phyloP scores from a whole-genome alignment of 1,140 invertebrate genomes.

The Habropoda laboriosa region DNA sequence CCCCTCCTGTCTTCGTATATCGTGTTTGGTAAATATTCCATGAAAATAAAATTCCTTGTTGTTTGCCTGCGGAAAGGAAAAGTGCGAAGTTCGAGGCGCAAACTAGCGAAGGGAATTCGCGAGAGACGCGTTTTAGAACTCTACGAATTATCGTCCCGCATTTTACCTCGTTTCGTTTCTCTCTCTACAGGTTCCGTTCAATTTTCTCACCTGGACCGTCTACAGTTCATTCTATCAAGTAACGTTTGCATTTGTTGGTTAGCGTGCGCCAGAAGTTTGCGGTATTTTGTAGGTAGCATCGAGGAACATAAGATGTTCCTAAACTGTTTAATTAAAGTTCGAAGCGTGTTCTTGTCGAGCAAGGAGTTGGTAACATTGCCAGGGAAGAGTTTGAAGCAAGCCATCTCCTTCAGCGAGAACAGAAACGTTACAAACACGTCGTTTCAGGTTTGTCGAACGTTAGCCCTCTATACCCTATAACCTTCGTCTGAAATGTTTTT shows the following conservation, averaged over 20 bases:
- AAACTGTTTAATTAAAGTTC: background rate
- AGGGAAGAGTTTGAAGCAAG: too few relatives aligned
- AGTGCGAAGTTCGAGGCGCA: conserved; percentile 15
- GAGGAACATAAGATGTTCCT: background rate
- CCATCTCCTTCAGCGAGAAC: too few relatives aligned
- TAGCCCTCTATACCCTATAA: too few relatives aligned
- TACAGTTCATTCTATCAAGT: too few relatives aligned
- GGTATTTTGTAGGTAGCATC: too few relatives aligned
- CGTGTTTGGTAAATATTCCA: conserved; percentile 43
- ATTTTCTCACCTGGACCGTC: too few relatives aligned
- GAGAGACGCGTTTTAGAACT: background rate
- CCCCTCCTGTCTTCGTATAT: too few relatives aligned
- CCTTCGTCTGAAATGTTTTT: too few relatives aligned
- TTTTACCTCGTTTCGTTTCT: too few relatives aligned
- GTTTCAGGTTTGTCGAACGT: background rate
- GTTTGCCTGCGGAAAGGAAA: conserved; percentile 22
- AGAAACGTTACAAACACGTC: background rate
- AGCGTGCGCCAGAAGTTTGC: too few relatives aligned
- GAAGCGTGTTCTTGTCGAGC: too few relatives aligned
- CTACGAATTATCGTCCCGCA: background rate
- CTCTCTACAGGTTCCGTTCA: too few relatives aligned
- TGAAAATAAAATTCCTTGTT: conserved; percentile 41
- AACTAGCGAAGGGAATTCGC: background rate
- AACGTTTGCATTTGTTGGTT: background rate
- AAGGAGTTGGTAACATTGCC: background rate